Evolutionary conservation across 2,113 vertebrate species (phyloP).

Genomic region (Dipodomys stephensi): DNA sequence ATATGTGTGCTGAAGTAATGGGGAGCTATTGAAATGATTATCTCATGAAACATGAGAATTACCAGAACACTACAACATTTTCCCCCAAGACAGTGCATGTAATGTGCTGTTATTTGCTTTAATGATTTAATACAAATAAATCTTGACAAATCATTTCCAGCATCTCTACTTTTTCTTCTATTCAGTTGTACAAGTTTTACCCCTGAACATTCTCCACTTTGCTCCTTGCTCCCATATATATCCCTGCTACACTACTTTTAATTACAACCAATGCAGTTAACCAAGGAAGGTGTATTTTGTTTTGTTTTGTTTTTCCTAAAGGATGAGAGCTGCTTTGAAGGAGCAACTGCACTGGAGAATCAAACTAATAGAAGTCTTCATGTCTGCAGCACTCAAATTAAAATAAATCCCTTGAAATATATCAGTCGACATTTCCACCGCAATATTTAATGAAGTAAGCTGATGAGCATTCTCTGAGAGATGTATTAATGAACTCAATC

Average conservation of each 20-base stretch:
- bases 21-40: constrained; percentile 17
- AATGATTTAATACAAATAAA: constrained; percentile 17
- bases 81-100: constrained; percentile 34
- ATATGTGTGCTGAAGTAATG: constrained; percentile 1
- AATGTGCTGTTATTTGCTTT: neutral
- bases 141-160: constrained; percentile 3
- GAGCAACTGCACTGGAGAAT: neutral
- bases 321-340: neutral
- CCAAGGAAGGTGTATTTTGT: neutral
- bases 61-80: constrained; percentile 51
- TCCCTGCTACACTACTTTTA: neutral
- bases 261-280: constrained; percentile 59
- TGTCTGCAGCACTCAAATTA: neutral
- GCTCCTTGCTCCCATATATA: neutral
- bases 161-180: constrained; percentile 27
- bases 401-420: constrained; percentile 43
- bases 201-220: constrained; percentile 18
- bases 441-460: neutral
- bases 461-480: neutral
- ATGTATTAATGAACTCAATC: constrained; percentile 6
- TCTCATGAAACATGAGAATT: constrained; percentile 69
- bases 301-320: neutral
- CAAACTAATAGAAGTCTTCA: constrained; percentile 25
- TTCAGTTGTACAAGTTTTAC: constrained; percentile 45
- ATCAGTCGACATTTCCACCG: neutral